Base-by-base conservation (phyloP, 2,888 invertebrate species). In the Neria commutata region DNA sequence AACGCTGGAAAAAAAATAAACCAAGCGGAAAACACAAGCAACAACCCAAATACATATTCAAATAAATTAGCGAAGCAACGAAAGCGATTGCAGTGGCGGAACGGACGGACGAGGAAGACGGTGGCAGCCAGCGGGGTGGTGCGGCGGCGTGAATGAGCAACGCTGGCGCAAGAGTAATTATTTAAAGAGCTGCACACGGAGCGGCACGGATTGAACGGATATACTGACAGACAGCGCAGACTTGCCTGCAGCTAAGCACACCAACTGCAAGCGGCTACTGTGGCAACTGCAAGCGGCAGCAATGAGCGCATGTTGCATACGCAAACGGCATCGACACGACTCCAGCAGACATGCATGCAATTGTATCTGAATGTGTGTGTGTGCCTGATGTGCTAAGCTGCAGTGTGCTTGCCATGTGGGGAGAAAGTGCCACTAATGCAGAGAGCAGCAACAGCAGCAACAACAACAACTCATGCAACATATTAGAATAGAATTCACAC, bases 1-100 rank as follows among this genome's bases (percentile, higher is more conserved):
- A 45, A 45, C 10, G 45, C 4, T 1, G 19, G 47, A 5, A n/a
- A 40, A 45, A 26, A 3, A 54, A 54, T 11, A 23, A n/a, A n/a
- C n/a, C n/a, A n/a, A n/a, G n/a, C n/a, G n/a, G n/a, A 50, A 21
- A 49, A 49, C 6, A n/a, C 19, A 33, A 53, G 34, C n/a, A 51
- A 54, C 58, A 63, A 68, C 65, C 65, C 67, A 70, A 67, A 69
- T 69, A 67, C 71, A 71, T 67, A 66, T 66, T 66, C 71, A 72
- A 73, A 72, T 72, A 72, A 72, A 72, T 72, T 72, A 72, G 72
- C 73, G 68, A 70, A 49, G 37, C n/a, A 37, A 8, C 4, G n/a
- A 37, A n/a, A 4, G n/a, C 4, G 29, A n/a, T n/a, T 4, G 37
- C 37, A n/a, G 4, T 37, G 37, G 8, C 4, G 37, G 37, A 37